These are phyloP conservation scores for Stichodactyla mertensii DNA, from an alignment of 64 coral and sea anemone species.

Conservation along the genomic window DNA sequence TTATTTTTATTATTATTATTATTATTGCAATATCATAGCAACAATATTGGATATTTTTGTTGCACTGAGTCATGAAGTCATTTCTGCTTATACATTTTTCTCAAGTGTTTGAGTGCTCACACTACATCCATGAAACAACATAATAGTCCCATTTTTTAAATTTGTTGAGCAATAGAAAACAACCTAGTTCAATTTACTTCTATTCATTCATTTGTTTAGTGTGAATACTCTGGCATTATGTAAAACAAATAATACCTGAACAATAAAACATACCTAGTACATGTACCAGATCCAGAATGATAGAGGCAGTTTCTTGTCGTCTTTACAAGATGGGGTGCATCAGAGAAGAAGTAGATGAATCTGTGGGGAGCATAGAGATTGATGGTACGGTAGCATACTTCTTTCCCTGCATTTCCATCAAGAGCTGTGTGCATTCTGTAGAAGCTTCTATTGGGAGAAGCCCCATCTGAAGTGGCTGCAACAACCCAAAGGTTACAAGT, in stretches of 20 bases:
- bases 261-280: conserved; percentile 12
- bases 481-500: conserved; percentile 12
- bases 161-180: conserved; percentile 16
- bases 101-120: no score
- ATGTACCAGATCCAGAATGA: conserved; percentile 12
- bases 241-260: conserved; percentile 10
- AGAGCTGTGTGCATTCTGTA: conserved; percentile 35
- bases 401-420: not conserved
- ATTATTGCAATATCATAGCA: not conserved
- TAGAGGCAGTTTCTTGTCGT: conserved; percentile 32
- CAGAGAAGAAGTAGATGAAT: conserved; percentile 40
- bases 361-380: conserved; percentile 31
- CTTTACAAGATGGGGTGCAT: conserved; percentile 32
- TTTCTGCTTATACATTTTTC: no score
- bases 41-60: no score
- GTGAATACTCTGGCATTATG: not conserved
- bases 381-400: conserved; percentile 36
- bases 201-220: not conserved
- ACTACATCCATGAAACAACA: not conserved
- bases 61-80: no score
- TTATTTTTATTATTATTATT: not conserved
- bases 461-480: conserved; percentile 28
- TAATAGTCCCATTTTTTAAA: not conserved
- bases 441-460: conserved; percentile 32
- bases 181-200: not conserved